Percentiles rank a stretch among this genome's conserved stretches.
These are phyloP conservation scores for Amblyraja radiata DNA, from an alignment of 2,797 vertebrate genomes.

Conservation along the genomic window DNA sequence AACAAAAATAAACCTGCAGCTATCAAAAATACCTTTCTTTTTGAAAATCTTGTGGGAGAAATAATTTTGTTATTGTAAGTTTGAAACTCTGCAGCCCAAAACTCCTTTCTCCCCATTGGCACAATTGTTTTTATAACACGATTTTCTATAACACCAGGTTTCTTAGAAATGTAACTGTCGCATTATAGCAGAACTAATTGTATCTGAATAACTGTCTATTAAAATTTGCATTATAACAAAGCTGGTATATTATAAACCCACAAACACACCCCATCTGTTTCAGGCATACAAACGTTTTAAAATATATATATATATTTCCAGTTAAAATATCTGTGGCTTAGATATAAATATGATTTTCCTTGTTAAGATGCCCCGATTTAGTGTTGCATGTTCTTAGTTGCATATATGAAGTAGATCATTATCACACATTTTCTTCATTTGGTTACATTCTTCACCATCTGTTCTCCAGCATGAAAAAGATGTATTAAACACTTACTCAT, in stretches of 20 bases:
- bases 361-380: not conserved
- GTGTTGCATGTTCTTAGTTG: not conserved
- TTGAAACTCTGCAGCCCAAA: too few relatives aligned
- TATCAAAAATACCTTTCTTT: too few relatives aligned
- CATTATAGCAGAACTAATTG: too few relatives aligned
- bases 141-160: too few relatives aligned
- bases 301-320: slow-evolving; percentile 3
- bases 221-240: slow-evolving; percentile 4
- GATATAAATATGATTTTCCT: slow-evolving; percentile 17
- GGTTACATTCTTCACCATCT: not conserved
- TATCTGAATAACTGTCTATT: not conserved
- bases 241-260: not conserved
- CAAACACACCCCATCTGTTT: not conserved
- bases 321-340: slow-evolving; percentile 11
- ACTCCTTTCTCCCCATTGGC: too few relatives aligned
- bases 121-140: too few relatives aligned
- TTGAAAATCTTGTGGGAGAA: too few relatives aligned
- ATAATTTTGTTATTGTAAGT: too few relatives aligned
- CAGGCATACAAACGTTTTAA: slow-evolving; percentile 28
- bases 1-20: too few relatives aligned
- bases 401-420: not conserved
- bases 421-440: not conserved
- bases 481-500: not conserved
- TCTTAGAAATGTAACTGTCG: too few relatives aligned
- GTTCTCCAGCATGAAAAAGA: not conserved